Evolutionary conservation across 2,113 vertebrate species (phyloP).

Genomic region (Scortum barcoo): DNA sequence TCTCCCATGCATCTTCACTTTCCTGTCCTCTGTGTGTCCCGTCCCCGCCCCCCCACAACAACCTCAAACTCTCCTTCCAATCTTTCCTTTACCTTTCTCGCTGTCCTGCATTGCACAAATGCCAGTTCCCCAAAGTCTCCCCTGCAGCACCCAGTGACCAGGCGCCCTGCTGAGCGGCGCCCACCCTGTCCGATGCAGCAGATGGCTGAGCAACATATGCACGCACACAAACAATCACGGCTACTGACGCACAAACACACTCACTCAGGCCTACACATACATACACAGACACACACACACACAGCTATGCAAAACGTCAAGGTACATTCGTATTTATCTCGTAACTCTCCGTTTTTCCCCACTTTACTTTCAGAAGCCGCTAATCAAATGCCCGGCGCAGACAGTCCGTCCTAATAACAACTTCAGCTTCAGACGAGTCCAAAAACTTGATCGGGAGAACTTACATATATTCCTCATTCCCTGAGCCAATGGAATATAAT

Average conservation of each 20-base stretch:
- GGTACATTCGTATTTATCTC: not conserved
- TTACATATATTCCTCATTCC: conserved; percentile 44
- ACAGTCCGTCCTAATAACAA: conserved; percentile 28
- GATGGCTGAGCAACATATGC: conserved; percentile 66
- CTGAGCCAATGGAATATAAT: conserved; percentile 45
- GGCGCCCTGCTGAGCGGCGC: conserved; percentile 55
- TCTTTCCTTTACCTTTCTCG: conserved; percentile 13
- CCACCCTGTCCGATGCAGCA: conserved; percentile 65
- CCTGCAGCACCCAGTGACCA: conserved; percentile 45
- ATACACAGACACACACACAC: not conserved
- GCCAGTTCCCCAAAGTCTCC: not conserved
- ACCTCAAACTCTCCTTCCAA: conserved; percentile 53
- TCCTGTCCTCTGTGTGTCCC: conserved; percentile 31
- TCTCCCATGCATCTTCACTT: conserved; percentile 24
- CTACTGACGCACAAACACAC: not conserved
- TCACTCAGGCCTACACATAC: not conserved
- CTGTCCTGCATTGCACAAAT: not conserved
- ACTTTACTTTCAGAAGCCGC: not conserved
- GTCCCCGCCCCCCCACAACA: conserved; percentile 23
- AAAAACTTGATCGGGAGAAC: conserved; percentile 59
- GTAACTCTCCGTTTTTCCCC: not conserved
- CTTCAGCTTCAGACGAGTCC: conserved; percentile 32
- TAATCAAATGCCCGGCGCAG: conserved; percentile 4
- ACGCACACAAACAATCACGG: conserved; percentile 20
- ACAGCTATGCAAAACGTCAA: conserved; percentile 7